Evolutionary conservation across 2,888 invertebrate species (phyloP).

Genomic region (Lepidocyrtoides sp.): DNA sequence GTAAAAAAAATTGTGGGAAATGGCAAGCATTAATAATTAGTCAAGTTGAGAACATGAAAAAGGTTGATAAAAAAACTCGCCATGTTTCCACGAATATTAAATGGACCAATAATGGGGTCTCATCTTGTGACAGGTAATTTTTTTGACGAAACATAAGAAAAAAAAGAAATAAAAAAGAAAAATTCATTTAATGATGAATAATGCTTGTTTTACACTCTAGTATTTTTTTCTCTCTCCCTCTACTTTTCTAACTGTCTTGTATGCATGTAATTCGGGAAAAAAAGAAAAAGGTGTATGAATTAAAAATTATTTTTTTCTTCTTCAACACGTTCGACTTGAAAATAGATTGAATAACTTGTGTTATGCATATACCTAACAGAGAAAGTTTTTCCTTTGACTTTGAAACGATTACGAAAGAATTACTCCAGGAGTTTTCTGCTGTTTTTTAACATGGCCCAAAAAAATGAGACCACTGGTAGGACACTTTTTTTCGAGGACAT

Average conservation of each 20-base stretch:
- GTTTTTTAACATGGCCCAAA: background rate
- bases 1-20: conserved; percentile 70
- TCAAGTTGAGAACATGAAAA: conserved; percentile 74
- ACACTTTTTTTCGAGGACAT: background rate
- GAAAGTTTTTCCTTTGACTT: background rate
- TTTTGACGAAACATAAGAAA: conserved; percentile 49
- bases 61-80: conserved; percentile 71
- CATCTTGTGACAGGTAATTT: conserved; percentile 75
- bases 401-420: background rate
- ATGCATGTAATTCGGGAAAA: background rate
- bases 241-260: background rate
- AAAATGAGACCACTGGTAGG: background rate
- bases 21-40: conserved; percentile 71
- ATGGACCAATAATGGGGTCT: conserved; percentile 73
- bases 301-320: conserved; percentile 55
- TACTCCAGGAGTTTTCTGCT: background rate
- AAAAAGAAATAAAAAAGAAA: conserved; percentile 58
- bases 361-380: background rate
- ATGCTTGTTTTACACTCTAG: conserved; percentile 45
- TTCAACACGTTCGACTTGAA: background rate
- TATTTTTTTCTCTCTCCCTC: background rate
- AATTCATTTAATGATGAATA: conserved; percentile 68
- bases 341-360: conserved; percentile 51
- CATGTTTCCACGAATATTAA: conserved; percentile 71
- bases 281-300: conserved; percentile 47